These are phyloP conservation scores for Phenacoccus solenopsis DNA, from an alignment of 1,140 invertebrate genomes.

Conservation along the genomic window DNA sequence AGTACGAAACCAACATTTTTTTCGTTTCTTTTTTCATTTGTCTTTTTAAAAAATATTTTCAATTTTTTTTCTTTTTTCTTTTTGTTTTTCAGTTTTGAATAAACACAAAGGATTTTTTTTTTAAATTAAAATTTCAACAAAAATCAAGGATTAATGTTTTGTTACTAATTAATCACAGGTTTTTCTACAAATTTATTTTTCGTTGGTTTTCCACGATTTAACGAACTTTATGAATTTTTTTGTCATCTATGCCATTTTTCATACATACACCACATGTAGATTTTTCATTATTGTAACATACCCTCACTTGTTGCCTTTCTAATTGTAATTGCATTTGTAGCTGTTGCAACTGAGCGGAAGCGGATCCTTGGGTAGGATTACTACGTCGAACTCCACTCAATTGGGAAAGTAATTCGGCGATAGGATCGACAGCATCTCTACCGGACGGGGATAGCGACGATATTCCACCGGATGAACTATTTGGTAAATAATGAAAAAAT, in stretches of 20 bases:
- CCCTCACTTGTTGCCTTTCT: conserved; percentile 70
- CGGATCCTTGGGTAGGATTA: conserved; percentile 41
- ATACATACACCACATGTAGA: no score
- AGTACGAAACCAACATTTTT: no score
- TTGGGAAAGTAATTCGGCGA: conserved; percentile 83
- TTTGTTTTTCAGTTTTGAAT: no score
- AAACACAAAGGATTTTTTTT: no score
- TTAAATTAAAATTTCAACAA: no score
- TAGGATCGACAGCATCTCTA: conserved; percentile 85
- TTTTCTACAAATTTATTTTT: not conserved
- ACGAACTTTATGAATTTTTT: not conserved
- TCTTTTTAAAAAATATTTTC: no score
- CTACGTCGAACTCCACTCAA: conserved; percentile 73
- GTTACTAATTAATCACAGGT: no score
- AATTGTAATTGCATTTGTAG: conserved; percentile 81
- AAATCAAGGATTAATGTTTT: no score
- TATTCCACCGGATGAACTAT: conserved; percentile 61
- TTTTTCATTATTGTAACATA: no score
- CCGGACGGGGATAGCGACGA: conserved; percentile 66
- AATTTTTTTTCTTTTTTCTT: no score
- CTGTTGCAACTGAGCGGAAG: conserved; percentile 68
- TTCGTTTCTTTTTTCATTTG: no score
- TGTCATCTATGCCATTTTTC: no score
- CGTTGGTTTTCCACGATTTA: not conserved
- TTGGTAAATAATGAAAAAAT: not conserved